Conservation (phyloP, 2,797 vertebrate species). For the Oryzias dopingdopingensis region DNA sequence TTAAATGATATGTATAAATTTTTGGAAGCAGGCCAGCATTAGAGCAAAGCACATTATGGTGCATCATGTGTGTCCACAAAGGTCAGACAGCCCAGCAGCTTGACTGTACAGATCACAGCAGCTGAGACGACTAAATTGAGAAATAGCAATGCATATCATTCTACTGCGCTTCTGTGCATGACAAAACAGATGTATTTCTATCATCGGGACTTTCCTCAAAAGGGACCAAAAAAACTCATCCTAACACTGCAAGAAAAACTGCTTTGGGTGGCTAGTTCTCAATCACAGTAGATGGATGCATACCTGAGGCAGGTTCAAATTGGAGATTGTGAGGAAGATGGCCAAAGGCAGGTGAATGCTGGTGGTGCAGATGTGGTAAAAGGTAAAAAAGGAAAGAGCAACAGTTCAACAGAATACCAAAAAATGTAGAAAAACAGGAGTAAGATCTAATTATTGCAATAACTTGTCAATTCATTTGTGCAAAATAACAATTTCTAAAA, state of each 20-base stretch:
- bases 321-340: slow-evolving; percentile 3
- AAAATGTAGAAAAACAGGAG: background rate
- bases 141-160: slow-evolving; percentile 46
- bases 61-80: slow-evolving; percentile 26
- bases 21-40: slow-evolving; percentile 2
- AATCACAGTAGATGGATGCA: slow-evolving; percentile 44
- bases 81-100: slow-evolving; percentile 20
- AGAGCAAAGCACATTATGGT: slow-evolving; percentile 14
- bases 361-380: background rate
- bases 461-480: too few relatives aligned
- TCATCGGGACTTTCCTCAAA: slow-evolving; percentile 63
- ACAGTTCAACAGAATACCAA: slow-evolving; percentile 2
- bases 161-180: slow-evolving; percentile 38
- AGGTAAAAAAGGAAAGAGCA: background rate
- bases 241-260: slow-evolving; percentile 30
- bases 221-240: slow-evolving; percentile 35
- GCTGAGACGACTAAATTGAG: slow-evolving; percentile 51
- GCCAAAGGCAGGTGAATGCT: slow-evolving; percentile 4
- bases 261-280: slow-evolving; percentile 44
- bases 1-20: slow-evolving; percentile 14
- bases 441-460: too few relatives aligned
- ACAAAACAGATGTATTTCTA: slow-evolving; percentile 62
- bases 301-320: slow-evolving; percentile 53
- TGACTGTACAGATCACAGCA: slow-evolving; percentile 23
- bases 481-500: too few relatives aligned